phyloP scores from a whole-genome alignment of 2,113 vertebrate species.

The Perca flavescens region DNA sequence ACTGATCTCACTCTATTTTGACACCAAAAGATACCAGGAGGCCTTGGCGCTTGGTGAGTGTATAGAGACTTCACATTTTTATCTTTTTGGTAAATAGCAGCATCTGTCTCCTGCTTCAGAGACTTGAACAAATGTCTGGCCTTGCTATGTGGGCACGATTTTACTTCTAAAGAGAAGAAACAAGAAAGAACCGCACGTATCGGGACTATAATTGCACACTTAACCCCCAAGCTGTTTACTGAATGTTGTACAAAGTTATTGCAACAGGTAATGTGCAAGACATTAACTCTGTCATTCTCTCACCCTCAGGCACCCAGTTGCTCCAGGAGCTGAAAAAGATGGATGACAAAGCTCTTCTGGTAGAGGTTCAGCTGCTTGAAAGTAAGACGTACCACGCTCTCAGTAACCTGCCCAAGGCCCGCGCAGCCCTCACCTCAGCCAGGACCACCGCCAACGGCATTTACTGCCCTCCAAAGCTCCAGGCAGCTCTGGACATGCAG shows the following conservation, averaged over 20 bases:
- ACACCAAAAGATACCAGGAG: constrained; percentile 99
- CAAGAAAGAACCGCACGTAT: neutral
- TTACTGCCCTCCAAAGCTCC: constrained; percentile 98
- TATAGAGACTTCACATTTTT: neutral
- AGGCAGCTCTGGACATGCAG: constrained; percentile 98
- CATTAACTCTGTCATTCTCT: neutral
- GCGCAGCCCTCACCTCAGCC: constrained; percentile 97
- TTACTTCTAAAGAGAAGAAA: neutral
- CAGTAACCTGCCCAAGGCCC: constrained; percentile 98
- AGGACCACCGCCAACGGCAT: constrained; percentile 98
- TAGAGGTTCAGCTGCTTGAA: constrained; percentile 98
- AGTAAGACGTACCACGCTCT: constrained; percentile 99
- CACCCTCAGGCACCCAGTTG: constrained; percentile 90
- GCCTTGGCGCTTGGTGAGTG: constrained; percentile 95
- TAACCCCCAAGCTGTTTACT: neutral
- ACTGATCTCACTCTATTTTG: constrained; percentile 97
- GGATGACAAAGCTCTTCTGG: constrained; percentile 99
- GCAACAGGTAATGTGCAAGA: neutral
- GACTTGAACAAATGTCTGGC: neutral
- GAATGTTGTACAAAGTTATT: neutral
- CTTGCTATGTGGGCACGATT: neutral
- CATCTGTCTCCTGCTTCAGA: constrained; percentile 1
- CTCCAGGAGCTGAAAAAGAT: constrained; percentile 98
- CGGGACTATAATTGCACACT: neutral
- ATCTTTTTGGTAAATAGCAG: neutral